Base-by-base conservation (phyloP, 2,888 invertebrate species). In the Drosophila helvetica region DNA sequence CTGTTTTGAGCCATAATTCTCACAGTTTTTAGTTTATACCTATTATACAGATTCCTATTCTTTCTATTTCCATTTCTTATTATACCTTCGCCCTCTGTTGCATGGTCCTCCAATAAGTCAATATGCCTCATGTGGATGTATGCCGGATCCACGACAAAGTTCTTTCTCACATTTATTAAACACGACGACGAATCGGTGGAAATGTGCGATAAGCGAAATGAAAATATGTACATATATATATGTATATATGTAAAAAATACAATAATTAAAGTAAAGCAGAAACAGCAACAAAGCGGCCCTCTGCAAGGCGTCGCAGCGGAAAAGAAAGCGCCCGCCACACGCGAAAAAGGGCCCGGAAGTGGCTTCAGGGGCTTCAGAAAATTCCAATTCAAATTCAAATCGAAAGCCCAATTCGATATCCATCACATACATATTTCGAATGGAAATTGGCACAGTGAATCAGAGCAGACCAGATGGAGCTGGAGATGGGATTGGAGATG, bases 121-220 rank as follows among this genome's bases (percentile, higher is more conserved):
- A 33, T n/a, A 38, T 38, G n/a, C 38, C 2, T 2, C 38, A 15
- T 7, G n/a, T 7, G 15, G 1, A 2, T 6, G n/a, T n/a, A n/a
- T n/a, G n/a, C n/a, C 15, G 6, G 6, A 7, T 6, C 18, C 17
- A 12, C 55, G 25, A 56, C 19, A 46, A 63, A 62, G 65, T 74
- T 74, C 75, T 70, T 88, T 86, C 81, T 80, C 88, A 88, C 79
- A 86, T 86, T 78, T 81, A 81, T 89, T 89, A 88, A 79, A 80
- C 82, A 77, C 79, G 77, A 70, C 48, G 56, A 43, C 70, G 56
- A 43, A 27, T 47, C 66, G 65, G 58, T 47, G 52, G 43, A 58
- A 66, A 59, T 57, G 42, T 70, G 66, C 73, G 71, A 84, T 81
- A 81, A 85, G 67, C 75, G 77, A 74, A 76, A 58, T 10, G 63